These are phyloP conservation scores for Parnassius orleans DNA, from an alignment of 2,888 invertebrate species.

Conservation along the genomic window DNA sequence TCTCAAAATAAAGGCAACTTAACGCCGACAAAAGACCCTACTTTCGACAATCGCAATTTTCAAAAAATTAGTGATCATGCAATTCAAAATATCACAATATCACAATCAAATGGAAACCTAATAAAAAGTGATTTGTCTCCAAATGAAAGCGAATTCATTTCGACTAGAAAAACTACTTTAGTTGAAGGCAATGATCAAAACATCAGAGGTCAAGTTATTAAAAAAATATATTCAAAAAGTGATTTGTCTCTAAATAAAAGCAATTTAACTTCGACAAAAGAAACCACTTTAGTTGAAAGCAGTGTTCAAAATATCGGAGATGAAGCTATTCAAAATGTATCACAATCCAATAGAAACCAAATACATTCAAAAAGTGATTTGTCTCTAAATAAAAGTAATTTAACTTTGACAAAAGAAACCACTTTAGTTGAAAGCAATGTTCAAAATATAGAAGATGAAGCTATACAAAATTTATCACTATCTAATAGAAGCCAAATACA, in stretches of 20 bases:
- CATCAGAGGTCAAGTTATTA: too few species aligned
- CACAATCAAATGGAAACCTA: too few species aligned
- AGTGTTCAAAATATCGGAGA: too few species aligned
- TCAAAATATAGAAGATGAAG: too few species aligned
- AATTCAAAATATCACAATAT: background rate
- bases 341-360: background rate
- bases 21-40: background rate
- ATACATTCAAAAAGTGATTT: background rate
- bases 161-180: too few species aligned
- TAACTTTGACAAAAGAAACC: too few species aligned
- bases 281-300: too few species aligned
- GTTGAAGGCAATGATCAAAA: too few species aligned
- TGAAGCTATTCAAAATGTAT: too few species aligned
- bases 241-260: background rate
- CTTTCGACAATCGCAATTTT: background rate
- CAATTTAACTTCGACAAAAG: too few species aligned
- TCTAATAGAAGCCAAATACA: background rate
- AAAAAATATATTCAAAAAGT: background rate
- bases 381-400: background rate
- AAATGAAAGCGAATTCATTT: too few species aligned
- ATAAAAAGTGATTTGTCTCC: background rate
- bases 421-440: too few species aligned
- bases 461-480: background rate
- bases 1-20: background rate
- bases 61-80: background rate